A percentile compares a stretch with the other conserved stretches of the same genome.
phyloP scores from a whole-genome alignment of 64 coral and sea anemone genomes.

The Astreopora myriophthalma region DNA sequence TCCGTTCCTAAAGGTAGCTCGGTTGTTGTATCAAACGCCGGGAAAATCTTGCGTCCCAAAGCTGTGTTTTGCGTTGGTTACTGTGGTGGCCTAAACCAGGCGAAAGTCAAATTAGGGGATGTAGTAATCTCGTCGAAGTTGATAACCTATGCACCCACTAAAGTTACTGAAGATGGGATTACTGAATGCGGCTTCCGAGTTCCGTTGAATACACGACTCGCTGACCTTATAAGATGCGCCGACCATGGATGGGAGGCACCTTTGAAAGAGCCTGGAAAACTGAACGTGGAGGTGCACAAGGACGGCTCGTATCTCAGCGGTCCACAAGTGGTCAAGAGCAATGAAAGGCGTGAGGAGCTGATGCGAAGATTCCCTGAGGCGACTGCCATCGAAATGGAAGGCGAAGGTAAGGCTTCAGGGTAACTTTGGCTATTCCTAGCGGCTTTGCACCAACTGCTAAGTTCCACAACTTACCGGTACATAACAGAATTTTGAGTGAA shows the following conservation, averaged over 20 bases:
- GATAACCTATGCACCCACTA: not conserved
- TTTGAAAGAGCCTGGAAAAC: not conserved
- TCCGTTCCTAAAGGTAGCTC: not conserved
- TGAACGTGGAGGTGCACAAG: not conserved
- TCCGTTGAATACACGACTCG: not conserved
- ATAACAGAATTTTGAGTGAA: too few relatives aligned
- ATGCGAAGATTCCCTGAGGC: not conserved
- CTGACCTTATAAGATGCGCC: not conserved
- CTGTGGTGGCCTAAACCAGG: not conserved
- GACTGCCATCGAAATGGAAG: conserved; percentile 47
- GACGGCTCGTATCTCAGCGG: conserved; percentile 31
- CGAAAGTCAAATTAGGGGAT: not conserved
- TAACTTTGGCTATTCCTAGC: too few relatives aligned
- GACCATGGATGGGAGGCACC: conserved; percentile 38
- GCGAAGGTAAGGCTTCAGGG: conserved; percentile 24
- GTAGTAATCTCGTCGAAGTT: not conserved
- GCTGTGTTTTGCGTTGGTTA: not conserved
- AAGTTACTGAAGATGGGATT: not conserved
- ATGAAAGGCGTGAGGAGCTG: not conserved
- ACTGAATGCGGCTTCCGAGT: not conserved
- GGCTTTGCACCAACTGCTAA: too few relatives aligned
- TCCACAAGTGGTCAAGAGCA: not conserved
- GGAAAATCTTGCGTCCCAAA: not conserved
- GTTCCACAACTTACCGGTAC: too few relatives aligned
- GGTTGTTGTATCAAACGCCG: not conserved